Evolutionary conservation across 2,888 invertebrate genomes (phyloP), one percentile per base, ranked within the genome.

Genomic region (Argynnis bischoffii): DNA sequence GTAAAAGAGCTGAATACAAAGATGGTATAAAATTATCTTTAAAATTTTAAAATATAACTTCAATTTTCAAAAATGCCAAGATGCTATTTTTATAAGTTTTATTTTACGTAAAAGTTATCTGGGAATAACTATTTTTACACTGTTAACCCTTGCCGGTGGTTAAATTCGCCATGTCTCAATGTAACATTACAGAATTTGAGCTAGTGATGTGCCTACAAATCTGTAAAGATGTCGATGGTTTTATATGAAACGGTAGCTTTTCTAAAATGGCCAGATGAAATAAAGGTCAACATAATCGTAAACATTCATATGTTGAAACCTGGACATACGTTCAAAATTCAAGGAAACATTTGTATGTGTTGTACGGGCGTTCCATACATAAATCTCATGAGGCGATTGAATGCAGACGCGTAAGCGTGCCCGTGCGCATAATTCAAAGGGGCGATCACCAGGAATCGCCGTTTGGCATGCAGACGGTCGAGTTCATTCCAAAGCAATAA

Each of bases 371-470:
- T 82, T 81, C 81, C 84, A 79, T 78, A 86, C 85, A 89, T 89
- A 89, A 90, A 88, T 90, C 86, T 87, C 77, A 78, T 71, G 78
- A 81, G 82, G 82, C 84, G 85, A 90, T 88, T 88, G 87, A 90
- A 89, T 79, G 74, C 88, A 88, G 87, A 88, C 86, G 85, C 80
- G 83, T 85, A 85, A 86, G 87, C 85, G 87, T 88, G 89, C 87
- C 80, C 83, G 79, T 81, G 86, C 89, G 90, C 90, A 92, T 92
- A 91, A 89, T 90, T 90, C 88, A 89, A 88, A 86, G 85, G 87
- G 87, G 86, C 90, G 89, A 89, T 88, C 88, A 90, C 90, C 89
- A 89, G 87, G 89, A 89, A 89, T 87, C 84, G 83, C 76, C 83
- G 81, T 78, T 91, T 91, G 86, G 87, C 89, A 92, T 90, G 90